Percentiles rank a stretch among this genome's conserved stretches.
These are phyloP conservation scores for Julus scandinavius DNA, from an alignment of 2,888 invertebrate species.

Conservation along the genomic window DNA sequence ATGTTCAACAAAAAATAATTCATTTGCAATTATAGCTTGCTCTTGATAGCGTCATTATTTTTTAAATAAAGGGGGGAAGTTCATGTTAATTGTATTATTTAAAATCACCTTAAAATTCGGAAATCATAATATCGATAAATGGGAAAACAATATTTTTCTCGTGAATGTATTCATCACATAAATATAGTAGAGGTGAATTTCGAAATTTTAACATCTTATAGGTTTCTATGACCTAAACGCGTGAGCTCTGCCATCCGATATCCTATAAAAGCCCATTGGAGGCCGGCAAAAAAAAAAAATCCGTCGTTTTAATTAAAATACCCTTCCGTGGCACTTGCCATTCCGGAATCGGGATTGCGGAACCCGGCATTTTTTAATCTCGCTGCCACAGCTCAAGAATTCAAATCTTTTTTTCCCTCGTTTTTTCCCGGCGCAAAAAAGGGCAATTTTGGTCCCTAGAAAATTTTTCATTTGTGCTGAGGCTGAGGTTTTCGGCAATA, in stretches of 20 bases:
- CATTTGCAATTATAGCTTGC: too few species aligned
- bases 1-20: too few species aligned
- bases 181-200: background rate
- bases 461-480: conserved; percentile 6
- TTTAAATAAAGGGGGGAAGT: too few species aligned
- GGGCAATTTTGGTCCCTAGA: background rate
- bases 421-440: background rate
- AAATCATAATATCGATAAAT: too few species aligned
- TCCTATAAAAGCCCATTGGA: conserved; percentile 12
- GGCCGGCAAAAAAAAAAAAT: background rate
- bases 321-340: conserved; percentile 17
- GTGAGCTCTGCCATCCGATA: background rate
- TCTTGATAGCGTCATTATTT: too few species aligned
- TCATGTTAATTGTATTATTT: too few species aligned
- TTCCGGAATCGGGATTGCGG: background rate
- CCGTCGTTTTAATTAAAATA: conserved; percentile 22
- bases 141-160: too few species aligned
- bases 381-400: conserved; percentile 13
- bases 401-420: background rate
- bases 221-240: background rate
- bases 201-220: background rate
- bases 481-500: conserved; percentile 16
- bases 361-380: conserved; percentile 44
- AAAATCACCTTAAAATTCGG: too few species aligned
- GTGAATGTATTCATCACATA: too few species aligned